phyloP scores from a whole-genome alignment of 2,113 vertebrate genomes.

The Artemisiospiza belli region DNA sequence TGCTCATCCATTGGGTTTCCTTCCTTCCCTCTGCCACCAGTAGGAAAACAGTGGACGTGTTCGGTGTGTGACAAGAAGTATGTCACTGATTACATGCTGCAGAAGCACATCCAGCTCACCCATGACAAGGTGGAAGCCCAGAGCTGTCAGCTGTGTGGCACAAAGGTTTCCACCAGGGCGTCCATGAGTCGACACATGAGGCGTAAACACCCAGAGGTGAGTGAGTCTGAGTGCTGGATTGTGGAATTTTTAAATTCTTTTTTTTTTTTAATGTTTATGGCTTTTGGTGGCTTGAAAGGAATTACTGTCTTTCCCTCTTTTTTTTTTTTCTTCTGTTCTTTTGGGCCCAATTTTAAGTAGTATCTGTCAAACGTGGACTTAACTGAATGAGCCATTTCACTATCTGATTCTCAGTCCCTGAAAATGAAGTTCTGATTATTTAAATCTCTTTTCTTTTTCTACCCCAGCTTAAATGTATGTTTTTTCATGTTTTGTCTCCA shows the following conservation, averaged over 20 bases:
- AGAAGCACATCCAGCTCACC: conserved; percentile 97
- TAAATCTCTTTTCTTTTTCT: not conserved
- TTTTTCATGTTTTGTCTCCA: conserved; percentile 9
- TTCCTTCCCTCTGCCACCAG: conserved; percentile 68
- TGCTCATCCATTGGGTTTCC: not conserved
- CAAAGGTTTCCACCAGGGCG: conserved; percentile 95
- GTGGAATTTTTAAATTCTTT: not conserved
- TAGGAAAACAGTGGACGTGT: conserved; percentile 97
- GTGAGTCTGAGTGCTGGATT: not conserved
- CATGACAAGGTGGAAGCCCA: conserved; percentile 98
- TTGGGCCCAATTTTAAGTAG: not conserved
- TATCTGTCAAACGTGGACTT: not conserved
- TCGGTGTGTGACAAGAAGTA: conserved; percentile 96
- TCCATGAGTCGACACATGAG: conserved; percentile 97
- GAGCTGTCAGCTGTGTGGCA: conserved; percentile 94
- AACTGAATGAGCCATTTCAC: not conserved
- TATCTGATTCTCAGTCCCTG: not conserved
- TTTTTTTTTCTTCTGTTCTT: not conserved
- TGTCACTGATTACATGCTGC: conserved; percentile 98
- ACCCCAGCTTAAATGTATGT: not conserved
- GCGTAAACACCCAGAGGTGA: conserved; percentile 96
- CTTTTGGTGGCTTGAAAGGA: not conserved
- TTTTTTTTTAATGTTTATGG: not conserved
- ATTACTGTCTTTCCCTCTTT: not conserved
- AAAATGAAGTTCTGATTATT: not conserved